phyloP scores from a whole-genome alignment of 2,888 invertebrate genomes.

The Camponotus fellah region DNA sequence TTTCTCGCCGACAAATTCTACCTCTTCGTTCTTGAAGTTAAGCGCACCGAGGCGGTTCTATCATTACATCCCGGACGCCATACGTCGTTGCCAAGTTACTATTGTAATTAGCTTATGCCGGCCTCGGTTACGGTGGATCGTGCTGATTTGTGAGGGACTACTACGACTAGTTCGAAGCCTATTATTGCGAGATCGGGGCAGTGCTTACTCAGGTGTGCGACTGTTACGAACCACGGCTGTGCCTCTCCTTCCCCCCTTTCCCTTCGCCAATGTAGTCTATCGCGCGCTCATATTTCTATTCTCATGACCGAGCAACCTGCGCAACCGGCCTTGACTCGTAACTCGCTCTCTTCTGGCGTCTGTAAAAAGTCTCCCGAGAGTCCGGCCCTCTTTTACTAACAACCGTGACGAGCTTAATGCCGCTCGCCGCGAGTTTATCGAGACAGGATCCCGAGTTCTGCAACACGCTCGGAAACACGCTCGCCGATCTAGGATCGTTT shows the following conservation, averaged over 20 bases:
- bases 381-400: conserved; percentile 70
- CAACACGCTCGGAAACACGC: background rate
- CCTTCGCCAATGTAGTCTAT: background rate
- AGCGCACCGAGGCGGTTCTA: conserved; percentile 24
- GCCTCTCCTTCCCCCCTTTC: background rate
- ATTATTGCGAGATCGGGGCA: conserved; percentile 56
- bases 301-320: conserved; percentile 73
- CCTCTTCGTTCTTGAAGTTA: background rate
- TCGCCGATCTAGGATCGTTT: too few relatives aligned
- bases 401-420: conserved; percentile 66
- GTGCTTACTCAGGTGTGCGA: conserved; percentile 51
- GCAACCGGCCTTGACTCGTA: conserved; percentile 78
- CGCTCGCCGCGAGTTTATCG: conserved; percentile 61
- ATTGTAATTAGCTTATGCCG: conserved; percentile 51
- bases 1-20: background rate
- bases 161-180: conserved; percentile 41
- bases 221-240: conserved; percentile 55
- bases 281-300: conserved; percentile 73
- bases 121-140: conserved; percentile 34
- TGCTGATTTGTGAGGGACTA: conserved; percentile 56
- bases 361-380: conserved; percentile 71
- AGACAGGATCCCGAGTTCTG: conserved; percentile 37
- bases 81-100: conserved; percentile 47
- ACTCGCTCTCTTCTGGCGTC: conserved; percentile 76
- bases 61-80: conserved; percentile 29